Evolutionary conservation across 2,113 vertebrate genomes (phyloP).

Genomic region (Spilogale gracilis): DNA sequence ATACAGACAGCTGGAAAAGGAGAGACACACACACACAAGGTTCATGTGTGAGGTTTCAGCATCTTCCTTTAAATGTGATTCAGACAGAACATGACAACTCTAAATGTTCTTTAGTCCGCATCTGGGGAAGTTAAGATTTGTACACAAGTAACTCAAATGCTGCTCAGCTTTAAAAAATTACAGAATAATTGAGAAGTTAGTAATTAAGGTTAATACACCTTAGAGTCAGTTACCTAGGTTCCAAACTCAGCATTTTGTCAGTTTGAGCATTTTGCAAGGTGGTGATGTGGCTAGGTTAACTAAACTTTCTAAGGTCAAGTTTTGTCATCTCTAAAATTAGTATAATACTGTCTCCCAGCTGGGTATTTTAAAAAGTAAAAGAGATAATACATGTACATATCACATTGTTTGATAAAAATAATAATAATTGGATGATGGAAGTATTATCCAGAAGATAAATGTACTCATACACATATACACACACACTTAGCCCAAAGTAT

Average conservation of each 20-base stretch:
- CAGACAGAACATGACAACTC: background rate
- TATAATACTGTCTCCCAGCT: background rate
- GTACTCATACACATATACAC: background rate
- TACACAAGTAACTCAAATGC: background rate
- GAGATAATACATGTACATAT: background rate
- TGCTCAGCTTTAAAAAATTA: background rate
- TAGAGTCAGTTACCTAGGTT: background rate
- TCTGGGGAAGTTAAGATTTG: background rate
- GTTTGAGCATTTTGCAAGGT: background rate
- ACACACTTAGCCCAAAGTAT: background rate
- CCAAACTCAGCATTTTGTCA: background rate
- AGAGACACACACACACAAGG: background rate
- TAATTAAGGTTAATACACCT: background rate
- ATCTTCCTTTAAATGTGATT: conserved; percentile 8
- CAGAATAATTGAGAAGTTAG: background rate
- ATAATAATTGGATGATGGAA: background rate
- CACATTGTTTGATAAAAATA: conserved; percentile 16
- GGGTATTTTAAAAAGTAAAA: conserved; percentile 25
- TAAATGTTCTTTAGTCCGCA: conserved; percentile 3
- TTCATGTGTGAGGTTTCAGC: background rate
- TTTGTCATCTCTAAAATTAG: background rate
- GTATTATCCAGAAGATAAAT: background rate
- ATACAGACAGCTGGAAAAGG: background rate
- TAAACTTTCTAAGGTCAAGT: background rate
- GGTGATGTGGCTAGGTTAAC: background rate